A percentile compares a stretch with the other conserved stretches of the same genome.
Evolutionary conservation across 2,888 invertebrate species (phyloP).

Genomic region (Meganola albula): DNA sequence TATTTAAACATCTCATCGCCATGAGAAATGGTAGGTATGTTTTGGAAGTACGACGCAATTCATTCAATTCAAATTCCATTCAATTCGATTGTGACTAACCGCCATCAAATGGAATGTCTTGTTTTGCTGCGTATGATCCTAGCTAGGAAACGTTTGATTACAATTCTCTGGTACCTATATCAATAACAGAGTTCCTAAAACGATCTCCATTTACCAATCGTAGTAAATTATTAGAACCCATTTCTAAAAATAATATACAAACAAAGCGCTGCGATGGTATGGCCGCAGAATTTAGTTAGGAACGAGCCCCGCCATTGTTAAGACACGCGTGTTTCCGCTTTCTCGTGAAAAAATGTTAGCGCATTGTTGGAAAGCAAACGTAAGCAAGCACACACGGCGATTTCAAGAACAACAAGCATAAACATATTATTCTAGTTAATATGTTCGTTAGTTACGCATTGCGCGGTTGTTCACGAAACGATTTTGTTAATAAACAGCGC

Average conservation of each 20-base stretch:
- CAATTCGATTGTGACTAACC: constrained; percentile 7
- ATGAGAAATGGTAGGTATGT: background rate
- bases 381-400: constrained; percentile 36
- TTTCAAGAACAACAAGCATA: constrained; percentile 36
- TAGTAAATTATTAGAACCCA: constrained; percentile 32
- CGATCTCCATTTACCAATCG: constrained; percentile 16
- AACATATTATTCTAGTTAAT: constrained; percentile 18
- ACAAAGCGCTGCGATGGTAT: too few species aligned
- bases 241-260: constrained; percentile 66
- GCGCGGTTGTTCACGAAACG: too few species aligned
- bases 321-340: constrained; percentile 74
- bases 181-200: constrained; percentile 25
- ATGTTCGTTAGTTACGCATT: constrained; percentile 11
- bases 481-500: too few species aligned
- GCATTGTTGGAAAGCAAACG: constrained; percentile 67
- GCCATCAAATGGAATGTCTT: constrained; percentile 7
- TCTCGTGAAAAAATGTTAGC: constrained; percentile 74
- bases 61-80: constrained; percentile 7
- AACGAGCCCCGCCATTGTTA: constrained; percentile 65
- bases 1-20: too few species aligned
- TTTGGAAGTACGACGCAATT: background rate
- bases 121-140: constrained; percentile 6
- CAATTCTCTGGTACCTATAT: constrained; percentile 18
- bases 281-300: constrained; percentile 57
- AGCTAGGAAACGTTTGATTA: too few species aligned